Evolutionary conservation across 1,140 invertebrate genomes (phyloP).

Genomic region (Platyscapa corneri): DNA sequence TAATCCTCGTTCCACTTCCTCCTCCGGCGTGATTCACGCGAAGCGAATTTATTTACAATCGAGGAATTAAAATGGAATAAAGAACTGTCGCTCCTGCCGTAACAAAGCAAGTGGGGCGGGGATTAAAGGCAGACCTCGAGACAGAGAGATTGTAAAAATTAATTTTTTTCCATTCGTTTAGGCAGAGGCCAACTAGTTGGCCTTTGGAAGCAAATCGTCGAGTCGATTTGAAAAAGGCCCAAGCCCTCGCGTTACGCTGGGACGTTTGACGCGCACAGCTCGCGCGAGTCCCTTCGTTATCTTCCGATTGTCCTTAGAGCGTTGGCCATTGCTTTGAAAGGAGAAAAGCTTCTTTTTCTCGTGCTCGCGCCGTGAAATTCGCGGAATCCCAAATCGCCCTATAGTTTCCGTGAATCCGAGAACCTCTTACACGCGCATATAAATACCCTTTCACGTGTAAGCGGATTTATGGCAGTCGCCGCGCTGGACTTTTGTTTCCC

Average conservation of each 20-base stretch:
- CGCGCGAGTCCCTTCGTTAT: not conserved
- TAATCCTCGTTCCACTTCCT: not conserved
- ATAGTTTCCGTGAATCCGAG: slow-evolving; percentile 42
- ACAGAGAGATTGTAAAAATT: no score
- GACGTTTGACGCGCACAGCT: not conserved
- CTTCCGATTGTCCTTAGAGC: not conserved
- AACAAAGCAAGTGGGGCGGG: no score
- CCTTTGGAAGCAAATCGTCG: no score
- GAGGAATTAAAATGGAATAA: not conserved
- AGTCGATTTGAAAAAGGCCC: no score
- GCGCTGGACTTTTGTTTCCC: slow-evolving; percentile 51
- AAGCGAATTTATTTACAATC: not conserved
- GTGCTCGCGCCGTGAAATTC: not conserved
- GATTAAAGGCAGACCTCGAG: no score
- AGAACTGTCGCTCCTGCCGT: not conserved
- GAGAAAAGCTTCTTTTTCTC: not conserved
- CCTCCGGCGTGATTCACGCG: not conserved
- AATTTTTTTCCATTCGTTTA: no score
- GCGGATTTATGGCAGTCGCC: slow-evolving; percentile 46
- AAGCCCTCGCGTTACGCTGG: not conserved
- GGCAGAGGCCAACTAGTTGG: no score
- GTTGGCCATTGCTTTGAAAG: not conserved
- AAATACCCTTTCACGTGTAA: slow-evolving; percentile 43
- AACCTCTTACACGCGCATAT: slow-evolving; percentile 15
- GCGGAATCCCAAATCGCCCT: not conserved